phyloP scores from a whole-genome alignment of 2,113 vertebrate species.

The Epinephelus cyanopodus region DNA sequence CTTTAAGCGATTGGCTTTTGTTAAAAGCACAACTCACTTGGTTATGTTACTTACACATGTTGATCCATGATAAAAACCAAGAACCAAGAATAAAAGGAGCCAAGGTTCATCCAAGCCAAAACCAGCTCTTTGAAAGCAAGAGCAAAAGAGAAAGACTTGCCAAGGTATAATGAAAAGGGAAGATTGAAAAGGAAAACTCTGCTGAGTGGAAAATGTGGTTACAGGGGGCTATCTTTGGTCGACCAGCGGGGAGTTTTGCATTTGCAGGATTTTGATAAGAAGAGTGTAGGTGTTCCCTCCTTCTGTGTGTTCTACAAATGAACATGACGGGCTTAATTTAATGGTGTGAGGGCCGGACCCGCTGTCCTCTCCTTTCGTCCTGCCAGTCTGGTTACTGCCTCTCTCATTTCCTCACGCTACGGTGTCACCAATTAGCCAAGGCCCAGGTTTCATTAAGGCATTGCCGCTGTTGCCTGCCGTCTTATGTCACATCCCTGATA shows the following conservation, averaged over 20 bases:
- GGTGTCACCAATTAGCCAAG: slow-evolving; percentile 91
- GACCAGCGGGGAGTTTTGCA: slow-evolving; percentile 39
- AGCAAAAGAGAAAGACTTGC: slow-evolving; percentile 34
- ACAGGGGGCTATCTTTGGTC: slow-evolving; percentile 39
- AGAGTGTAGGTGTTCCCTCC: slow-evolving; percentile 49
- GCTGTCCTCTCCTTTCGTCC: slow-evolving; percentile 68
- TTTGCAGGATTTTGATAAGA: slow-evolving; percentile 63
- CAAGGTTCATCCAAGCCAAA: slow-evolving; percentile 4
- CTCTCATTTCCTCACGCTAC: slow-evolving; percentile 77
- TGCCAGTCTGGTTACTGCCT: slow-evolving; percentile 76
- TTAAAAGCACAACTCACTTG: neutral
- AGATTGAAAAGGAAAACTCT: slow-evolving; percentile 42
- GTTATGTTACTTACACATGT: slow-evolving; percentile 1
- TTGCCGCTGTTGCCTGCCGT: slow-evolving; percentile 81
- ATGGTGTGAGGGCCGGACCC: slow-evolving; percentile 64
- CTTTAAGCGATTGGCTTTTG: neutral
- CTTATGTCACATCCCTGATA: slow-evolving; percentile 85
- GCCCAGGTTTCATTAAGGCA: slow-evolving; percentile 89
- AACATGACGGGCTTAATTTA: slow-evolving; percentile 77
- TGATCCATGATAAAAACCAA: slow-evolving; percentile 10
- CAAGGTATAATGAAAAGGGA: slow-evolving; percentile 44
- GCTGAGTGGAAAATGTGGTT: slow-evolving; percentile 26
- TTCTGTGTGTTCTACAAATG: slow-evolving; percentile 75
- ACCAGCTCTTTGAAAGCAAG: slow-evolving; percentile 25
- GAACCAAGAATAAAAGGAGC: slow-evolving; percentile 16